These are phyloP conservation scores for Ictidomys tridecemlineatus DNA, from an alignment of 2,113 vertebrate species.

Conservation along the genomic window DNA sequence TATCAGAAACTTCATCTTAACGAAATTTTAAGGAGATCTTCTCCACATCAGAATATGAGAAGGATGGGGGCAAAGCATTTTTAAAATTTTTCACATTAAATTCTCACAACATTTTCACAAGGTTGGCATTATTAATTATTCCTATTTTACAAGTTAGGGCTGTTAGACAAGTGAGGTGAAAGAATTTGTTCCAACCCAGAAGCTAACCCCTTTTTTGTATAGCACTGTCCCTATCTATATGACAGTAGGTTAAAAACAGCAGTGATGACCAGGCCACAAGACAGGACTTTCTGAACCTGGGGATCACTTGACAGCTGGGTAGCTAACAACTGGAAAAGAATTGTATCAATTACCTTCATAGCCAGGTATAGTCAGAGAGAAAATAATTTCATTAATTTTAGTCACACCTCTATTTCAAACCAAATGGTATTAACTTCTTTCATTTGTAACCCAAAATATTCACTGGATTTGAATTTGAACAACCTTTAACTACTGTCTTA, in stretches of 20 bases:
- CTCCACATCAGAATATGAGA: not conserved
- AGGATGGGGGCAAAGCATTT: not conserved
- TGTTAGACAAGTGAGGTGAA: not conserved
- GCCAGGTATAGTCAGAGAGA: not conserved
- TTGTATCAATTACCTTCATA: not conserved
- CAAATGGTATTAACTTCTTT: not conserved
- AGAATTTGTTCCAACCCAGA: not conserved
- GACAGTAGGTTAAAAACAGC: not conserved
- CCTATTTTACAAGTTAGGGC: not conserved
- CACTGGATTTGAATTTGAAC: not conserved
- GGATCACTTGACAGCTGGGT: not conserved
- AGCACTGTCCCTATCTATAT: too few species aligned
- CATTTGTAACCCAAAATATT: constrained; percentile 21
- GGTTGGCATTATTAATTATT: not conserved
- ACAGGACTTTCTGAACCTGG: not conserved
- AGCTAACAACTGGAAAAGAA: not conserved
- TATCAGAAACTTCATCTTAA: not conserved
- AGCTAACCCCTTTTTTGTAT: not conserved
- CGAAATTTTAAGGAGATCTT: not conserved
- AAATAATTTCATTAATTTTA: constrained; percentile 47
- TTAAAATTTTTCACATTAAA: not conserved
- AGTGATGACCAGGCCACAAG: not conserved
- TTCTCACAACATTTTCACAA: not conserved
- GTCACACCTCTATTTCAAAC: constrained; percentile 34
- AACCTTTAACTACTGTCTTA: not conserved